Conservation (phyloP, 2,888 invertebrate genomes). For the Metopia argyrocephala region DNA sequence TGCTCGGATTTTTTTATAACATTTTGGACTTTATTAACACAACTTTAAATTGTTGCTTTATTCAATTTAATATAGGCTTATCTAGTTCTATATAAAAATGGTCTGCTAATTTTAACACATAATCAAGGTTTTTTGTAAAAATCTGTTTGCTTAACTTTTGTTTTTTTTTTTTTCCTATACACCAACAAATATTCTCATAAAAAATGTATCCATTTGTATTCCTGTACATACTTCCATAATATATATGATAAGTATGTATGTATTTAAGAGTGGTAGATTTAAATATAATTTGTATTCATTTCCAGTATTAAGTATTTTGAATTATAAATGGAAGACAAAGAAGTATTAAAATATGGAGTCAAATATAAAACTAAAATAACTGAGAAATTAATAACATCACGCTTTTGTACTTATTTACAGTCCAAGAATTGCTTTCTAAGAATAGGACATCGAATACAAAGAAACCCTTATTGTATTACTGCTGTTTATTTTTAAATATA, state of each 20-base stretch:
- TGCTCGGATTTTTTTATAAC: too few species aligned
- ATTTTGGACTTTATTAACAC: too few species aligned
- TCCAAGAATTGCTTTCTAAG: not conserved
- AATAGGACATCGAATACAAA: not conserved
- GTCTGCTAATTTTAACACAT: too few species aligned
- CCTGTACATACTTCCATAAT: not conserved
- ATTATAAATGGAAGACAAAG: constrained; percentile 1
- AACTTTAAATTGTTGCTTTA: too few species aligned
- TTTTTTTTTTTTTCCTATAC: not conserved
- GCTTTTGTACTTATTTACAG: constrained; percentile 19
- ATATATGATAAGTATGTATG: not conserved
- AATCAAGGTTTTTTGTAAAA: too few species aligned
- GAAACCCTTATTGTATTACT: constrained; percentile 4
- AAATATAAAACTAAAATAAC: constrained; percentile 19
- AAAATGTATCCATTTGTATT: not conserved
- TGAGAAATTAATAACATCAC: constrained; percentile 35
- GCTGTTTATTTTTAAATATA: not conserved
- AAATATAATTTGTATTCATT: constrained; percentile 38
- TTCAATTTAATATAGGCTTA: too few species aligned
- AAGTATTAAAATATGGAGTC: not conserved
- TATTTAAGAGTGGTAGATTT: not conserved
- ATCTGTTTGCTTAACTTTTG: too few species aligned
- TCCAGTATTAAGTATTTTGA: constrained; percentile 24
- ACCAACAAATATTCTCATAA: not conserved
- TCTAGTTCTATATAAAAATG: too few species aligned